Evolutionary conservation across 2,888 invertebrate genomes (phyloP), one percentile per base, ranked within the genome.

Genomic region (Callinectes sapidus): DNA sequence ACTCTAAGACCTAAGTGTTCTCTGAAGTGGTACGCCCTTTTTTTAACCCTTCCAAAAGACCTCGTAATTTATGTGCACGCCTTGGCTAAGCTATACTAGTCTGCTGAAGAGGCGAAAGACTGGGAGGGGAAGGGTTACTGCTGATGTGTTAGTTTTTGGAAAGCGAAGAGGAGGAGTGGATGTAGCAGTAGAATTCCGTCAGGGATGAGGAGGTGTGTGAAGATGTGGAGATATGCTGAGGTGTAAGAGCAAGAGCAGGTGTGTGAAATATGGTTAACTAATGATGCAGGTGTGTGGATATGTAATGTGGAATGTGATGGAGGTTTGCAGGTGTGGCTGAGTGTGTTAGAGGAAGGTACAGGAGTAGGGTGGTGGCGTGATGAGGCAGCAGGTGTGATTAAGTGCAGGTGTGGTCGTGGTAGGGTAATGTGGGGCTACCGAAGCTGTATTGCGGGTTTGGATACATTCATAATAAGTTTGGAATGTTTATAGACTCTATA

Each of bases 371-470:
- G 81, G 32, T 5, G 35, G 81, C 0, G 32, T 81, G 16, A 32
- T 35, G 32, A 35, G 81, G 81, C 23, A 71, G n/a, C 23, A 71
- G 71, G n/a, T 71, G 71, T 71, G 28, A 10, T 61, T 61, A 23
- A 23, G 71, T 71, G n/a, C n/a, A 71, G n/a, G 71, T 71, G 71
- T 71, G 71, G 71, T 71, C 23, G n/a, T 71, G 71, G 23, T 71
- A n/a, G 10, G 71, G 23, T 23, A n/a, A 71, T 23, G 28, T 71
- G 48, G 42, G 10, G 48, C 48, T 48, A 48, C 48, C 8, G 61
- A 61, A 61, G 61, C 61, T 61, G 61, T 61, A 61, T 18, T 23
- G 23, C 61, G 28, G 28, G 71, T 71, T 71, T 28, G 71, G 71
- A 71, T 2, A 28, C 23, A 23, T 23, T 71, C 71, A n/a, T 71